Evolutionary conservation across 2,797 vertebrate species (phyloP).

Genomic region (Acrossocheilus fasciatus): DNA sequence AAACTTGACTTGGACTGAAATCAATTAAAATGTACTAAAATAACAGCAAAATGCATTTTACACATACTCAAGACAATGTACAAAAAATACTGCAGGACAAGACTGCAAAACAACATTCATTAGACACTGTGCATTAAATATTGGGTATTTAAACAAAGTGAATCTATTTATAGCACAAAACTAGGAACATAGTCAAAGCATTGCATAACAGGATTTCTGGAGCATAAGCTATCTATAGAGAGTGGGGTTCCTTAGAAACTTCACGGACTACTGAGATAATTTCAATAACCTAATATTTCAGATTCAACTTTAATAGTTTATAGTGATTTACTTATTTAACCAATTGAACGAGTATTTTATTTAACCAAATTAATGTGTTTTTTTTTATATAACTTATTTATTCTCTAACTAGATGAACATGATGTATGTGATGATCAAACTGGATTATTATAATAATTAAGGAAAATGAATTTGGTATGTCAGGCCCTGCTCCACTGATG

Average conservation of each 20-base stretch:
- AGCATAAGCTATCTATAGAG: constrained; percentile 3
- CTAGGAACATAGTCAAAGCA: constrained; percentile 8
- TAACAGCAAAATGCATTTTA: constrained; percentile 45
- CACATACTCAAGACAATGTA: background rate
- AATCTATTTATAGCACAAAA: constrained; percentile 16
- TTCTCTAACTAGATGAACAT: background rate
- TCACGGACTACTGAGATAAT: background rate
- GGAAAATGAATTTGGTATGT: constrained; percentile 33
- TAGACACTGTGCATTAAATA: constrained; percentile 1
- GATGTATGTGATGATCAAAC: constrained; percentile 2
- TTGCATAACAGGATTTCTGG: constrained; percentile 26
- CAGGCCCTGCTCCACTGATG: constrained; percentile 42
- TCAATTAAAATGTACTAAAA: constrained; percentile 19
- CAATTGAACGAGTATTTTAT: background rate
- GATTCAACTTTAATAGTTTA: background rate
- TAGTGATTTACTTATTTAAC: background rate
- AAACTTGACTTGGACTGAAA: background rate
- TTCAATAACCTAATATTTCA: background rate
- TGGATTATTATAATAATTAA: constrained; percentile 52
- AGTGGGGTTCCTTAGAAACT: constrained; percentile 13
- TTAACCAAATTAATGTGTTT: background rate
- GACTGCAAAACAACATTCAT: constrained; percentile 5
- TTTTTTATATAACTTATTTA: background rate
- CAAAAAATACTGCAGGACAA: background rate
- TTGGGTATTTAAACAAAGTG: constrained; percentile 17